Conservation (phyloP, 2,113 vertebrate genomes). For the Polyodon spathula region DNA sequence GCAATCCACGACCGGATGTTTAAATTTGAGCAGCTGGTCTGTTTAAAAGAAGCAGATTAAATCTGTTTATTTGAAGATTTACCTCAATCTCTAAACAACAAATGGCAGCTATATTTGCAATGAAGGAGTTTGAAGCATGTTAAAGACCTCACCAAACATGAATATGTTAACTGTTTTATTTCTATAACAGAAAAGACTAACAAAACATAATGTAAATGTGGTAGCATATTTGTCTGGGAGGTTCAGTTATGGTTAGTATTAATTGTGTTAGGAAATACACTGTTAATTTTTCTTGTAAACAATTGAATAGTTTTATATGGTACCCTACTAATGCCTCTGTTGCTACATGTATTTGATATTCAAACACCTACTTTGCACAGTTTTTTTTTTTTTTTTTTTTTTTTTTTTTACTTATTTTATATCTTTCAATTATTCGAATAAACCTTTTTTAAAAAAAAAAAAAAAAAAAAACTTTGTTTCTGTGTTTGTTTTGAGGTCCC, state of each 20-base stretch:
- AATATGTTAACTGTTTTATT: constrained; percentile 1
- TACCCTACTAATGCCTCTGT: constrained; percentile 37
- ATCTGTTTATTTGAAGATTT: constrained; percentile 27
- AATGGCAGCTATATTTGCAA: constrained; percentile 50
- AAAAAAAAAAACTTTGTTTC: too few species aligned
- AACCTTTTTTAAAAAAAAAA: too few species aligned
- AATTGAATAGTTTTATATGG: constrained; percentile 27
- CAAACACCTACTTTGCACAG: constrained; percentile 51
- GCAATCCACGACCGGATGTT: not conserved
- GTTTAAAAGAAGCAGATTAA: too few species aligned
- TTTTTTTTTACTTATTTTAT: too few species aligned
- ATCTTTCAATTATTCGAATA: too few species aligned
- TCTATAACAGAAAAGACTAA: too few species aligned
- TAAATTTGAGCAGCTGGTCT: too few species aligned
- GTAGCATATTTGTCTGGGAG: too few species aligned
- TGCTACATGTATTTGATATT: constrained; percentile 65
- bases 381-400: constrained; percentile 24
- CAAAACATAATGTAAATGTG: too few species aligned
- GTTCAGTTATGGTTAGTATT: too few species aligned
- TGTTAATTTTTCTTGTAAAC: too few species aligned
- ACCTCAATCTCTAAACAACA: constrained; percentile 62
- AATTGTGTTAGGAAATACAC: constrained; percentile 16
- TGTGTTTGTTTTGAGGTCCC: too few species aligned
- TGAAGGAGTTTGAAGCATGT: constrained; percentile 13
- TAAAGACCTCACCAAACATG: not conserved